A percentile compares a stretch with the other conserved stretches of the same genome.
These are phyloP conservation scores for Macropodus opercularis DNA, from an alignment of 2,797 vertebrate genomes.

Conservation along the genomic window DNA sequence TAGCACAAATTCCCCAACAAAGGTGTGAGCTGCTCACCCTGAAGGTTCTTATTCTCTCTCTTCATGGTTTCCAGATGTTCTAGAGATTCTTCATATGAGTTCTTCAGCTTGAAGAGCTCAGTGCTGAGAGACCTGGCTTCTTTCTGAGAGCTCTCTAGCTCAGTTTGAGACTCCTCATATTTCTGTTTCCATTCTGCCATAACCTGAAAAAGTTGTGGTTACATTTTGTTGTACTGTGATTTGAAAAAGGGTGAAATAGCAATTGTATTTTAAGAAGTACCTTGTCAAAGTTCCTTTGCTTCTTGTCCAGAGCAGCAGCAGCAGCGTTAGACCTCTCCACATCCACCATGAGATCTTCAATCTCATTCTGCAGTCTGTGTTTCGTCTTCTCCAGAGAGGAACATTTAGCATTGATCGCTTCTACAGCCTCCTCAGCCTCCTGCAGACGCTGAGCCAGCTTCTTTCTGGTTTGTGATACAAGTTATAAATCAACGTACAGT, in stretches of 20 bases:
- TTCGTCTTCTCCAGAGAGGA: slow-evolving; percentile 94
- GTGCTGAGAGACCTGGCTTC: slow-evolving; percentile 80
- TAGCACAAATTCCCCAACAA: background rate
- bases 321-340: slow-evolving; percentile 90
- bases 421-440: slow-evolving; percentile 89
- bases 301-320: slow-evolving; percentile 84
- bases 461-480: slow-evolving; percentile 67
- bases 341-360: slow-evolving; percentile 93
- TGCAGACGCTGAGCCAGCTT: slow-evolving; percentile 87
- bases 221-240: background rate
- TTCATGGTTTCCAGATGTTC: slow-evolving; percentile 83
- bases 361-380: slow-evolving; percentile 91
- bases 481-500: too few relatives aligned
- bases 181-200: slow-evolving; percentile 80
- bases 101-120: slow-evolving; percentile 83
- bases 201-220: slow-evolving; percentile 25
- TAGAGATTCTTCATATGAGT: slow-evolving; percentile 81
- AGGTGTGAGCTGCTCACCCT: slow-evolving; percentile 43
- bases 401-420: slow-evolving; percentile 91
- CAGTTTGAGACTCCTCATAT: slow-evolving; percentile 75
- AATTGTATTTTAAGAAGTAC: background rate
- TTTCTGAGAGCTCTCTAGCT: slow-evolving; percentile 79
- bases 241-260: background rate
- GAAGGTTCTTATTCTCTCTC: slow-evolving; percentile 90
- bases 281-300: slow-evolving; percentile 71